Base-by-base conservation (phyloP, 1,140 invertebrate species). In the Danaus melanippus region DNA sequence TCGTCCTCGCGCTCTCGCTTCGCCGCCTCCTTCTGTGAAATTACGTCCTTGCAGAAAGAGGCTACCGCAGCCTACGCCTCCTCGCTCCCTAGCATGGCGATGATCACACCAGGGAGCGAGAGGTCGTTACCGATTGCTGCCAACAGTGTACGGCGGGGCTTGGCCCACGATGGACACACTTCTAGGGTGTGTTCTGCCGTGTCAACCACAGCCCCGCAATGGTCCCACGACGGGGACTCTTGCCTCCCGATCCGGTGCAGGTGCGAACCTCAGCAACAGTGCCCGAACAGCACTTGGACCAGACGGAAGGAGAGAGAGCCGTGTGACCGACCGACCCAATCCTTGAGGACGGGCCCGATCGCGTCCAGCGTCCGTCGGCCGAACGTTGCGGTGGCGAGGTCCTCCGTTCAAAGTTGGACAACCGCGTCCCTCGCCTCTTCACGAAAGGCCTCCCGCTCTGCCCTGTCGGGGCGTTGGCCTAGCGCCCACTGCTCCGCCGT, bases 21-120 rank as follows among this genome's bases (percentile, higher is more conserved):
- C 32, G 47, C 51, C 5, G 44, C 40, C 47, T 58, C 60, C 44
- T 58, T 58, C 21, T 10, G 52, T 9, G 52, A 46, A n/a, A 62
- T 52, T 8, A 64, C 50, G 11, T 59, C 42, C 43, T 53, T 39
- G 8, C 56, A 56, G 41, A 49, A 63, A 9, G 50, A 53, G 9
- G 40, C 42, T 0, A 64, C 46, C 10, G 53, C 56, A 10, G 10
- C 5, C 46, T 55, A 61, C 8, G 50, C 40, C 49, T 12, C 49
- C 1, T 51, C 46, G 42, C 42, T 52, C 9, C 32, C 42, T 0
- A 62, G 43, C 59, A 65, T 65, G 2, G 46, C 12, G 0, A 9
- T 9, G 1, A 65, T 52, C 9, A 65, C 44, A 32, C 40, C 45
- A 0, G 58, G 15, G 2, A 60, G 54, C 10, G 62, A 54, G 12